Percentiles rank a stretch among this genome's conserved stretches.
Conservation (phyloP, 2,888 invertebrate species). For the Silvanus unidentatus region DNA sequence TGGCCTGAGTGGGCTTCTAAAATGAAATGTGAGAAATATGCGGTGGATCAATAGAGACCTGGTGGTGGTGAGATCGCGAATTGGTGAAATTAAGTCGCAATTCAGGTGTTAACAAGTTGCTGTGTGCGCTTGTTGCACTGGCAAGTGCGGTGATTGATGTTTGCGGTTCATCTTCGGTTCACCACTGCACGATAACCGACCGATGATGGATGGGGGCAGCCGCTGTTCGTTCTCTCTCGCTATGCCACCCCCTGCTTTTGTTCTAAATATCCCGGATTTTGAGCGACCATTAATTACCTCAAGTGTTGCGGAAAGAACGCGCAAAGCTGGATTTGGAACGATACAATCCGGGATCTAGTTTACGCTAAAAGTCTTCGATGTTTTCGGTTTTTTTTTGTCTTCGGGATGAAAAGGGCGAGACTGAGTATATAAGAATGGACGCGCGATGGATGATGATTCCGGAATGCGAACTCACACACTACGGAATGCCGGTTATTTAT, state of each 20-base stretch:
- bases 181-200: constrained; percentile 25
- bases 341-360: too few species aligned
- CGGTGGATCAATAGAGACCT: too few species aligned
- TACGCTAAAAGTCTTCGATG: too few species aligned
- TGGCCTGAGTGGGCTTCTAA: too few species aligned
- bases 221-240: not conserved
- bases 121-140: constrained; percentile 22
- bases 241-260: too few species aligned
- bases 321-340: too few species aligned
- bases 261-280: not conserved
- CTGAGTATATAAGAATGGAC: not conserved
- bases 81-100: constrained; percentile 4
- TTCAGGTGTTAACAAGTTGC: constrained; percentile 22
- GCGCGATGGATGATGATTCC: constrained; percentile 26
- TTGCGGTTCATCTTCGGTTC: constrained; percentile 29
- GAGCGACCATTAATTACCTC: too few species aligned
- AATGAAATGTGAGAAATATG: not conserved
- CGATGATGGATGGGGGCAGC: constrained; percentile 24
- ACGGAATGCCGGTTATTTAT: constrained; percentile 31
- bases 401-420: too few species aligned
- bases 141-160: constrained; percentile 32
- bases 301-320: too few species aligned
- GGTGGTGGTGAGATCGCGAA: too few species aligned
- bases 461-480: constrained; percentile 26
- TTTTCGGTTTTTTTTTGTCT: too few species aligned